A percentile compares a stretch with the other conserved stretches of the same genome.
These are phyloP conservation scores for Leptopilina clavipes DNA, from an alignment of 1,140 invertebrate genomes.

Conservation along the genomic window DNA sequence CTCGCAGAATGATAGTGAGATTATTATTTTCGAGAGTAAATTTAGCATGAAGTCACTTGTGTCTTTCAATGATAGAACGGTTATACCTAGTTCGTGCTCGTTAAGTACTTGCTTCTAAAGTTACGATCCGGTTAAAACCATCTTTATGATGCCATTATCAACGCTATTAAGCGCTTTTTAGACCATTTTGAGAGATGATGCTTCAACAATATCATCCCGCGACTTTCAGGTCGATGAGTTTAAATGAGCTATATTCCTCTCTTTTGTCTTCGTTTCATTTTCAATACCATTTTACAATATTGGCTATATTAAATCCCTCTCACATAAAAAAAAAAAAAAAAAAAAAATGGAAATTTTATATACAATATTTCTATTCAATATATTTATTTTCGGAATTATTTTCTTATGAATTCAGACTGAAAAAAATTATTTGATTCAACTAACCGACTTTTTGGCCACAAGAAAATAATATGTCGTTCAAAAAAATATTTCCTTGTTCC, in stretches of 20 bases:
- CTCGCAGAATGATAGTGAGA: background rate
- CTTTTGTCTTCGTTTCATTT: constrained; percentile 33
- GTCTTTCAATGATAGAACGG: constrained; percentile 23
- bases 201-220: constrained; percentile 51
- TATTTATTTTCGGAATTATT: too few species aligned
- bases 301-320: background rate
- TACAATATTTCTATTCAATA: too few species aligned
- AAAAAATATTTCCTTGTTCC: too few species aligned
- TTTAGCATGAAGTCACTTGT: constrained; percentile 28
- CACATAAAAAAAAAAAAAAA: too few species aligned
- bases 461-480: too few species aligned
- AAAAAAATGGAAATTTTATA: too few species aligned
- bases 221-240: constrained; percentile 47
- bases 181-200: constrained; percentile 55
- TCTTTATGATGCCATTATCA: constrained; percentile 59
- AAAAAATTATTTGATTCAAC: too few species aligned
- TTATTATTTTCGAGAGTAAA: constrained; percentile 7
- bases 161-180: constrained; percentile 56
- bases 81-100: constrained; percentile 26
- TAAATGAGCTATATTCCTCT: constrained; percentile 26
- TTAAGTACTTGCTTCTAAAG: constrained; percentile 44
- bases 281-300: constrained; percentile 35
- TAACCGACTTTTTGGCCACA: too few species aligned
- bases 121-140: constrained; percentile 53
- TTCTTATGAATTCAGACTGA: too few species aligned